Evolutionary conservation across 2,113 vertebrate genomes (phyloP).

Genomic region (Pungitius pungitius): DNA sequence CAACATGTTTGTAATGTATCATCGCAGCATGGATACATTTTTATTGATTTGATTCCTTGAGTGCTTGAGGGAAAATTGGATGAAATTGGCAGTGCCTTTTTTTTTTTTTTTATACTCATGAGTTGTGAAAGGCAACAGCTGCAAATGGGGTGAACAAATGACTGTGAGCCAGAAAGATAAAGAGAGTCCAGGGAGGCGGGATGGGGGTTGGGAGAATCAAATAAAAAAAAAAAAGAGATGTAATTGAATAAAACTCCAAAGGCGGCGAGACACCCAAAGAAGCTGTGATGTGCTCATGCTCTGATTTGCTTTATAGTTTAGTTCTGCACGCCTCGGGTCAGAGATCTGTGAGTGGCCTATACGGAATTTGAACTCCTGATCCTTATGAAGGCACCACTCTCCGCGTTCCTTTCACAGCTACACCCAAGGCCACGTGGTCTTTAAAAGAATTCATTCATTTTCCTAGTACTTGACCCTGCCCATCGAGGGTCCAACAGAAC

Average conservation of each 20-base stretch:
- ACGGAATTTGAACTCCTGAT: conserved; percentile 12
- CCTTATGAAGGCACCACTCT: conserved; percentile 23
- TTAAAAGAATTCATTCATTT: conserved; percentile 19
- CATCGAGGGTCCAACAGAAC: conserved; percentile 2
- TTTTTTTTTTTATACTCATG: background rate
- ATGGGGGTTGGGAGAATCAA: background rate
- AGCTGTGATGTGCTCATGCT: background rate
- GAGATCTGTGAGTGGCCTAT: background rate
- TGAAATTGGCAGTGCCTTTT: conserved; percentile 18
- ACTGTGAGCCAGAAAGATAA: background rate
- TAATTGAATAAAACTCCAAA: background rate
- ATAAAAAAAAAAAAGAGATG: background rate
- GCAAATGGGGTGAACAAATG: background rate
- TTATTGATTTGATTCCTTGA: conserved; percentile 28
- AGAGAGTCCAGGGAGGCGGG: background rate
- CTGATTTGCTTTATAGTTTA: background rate
- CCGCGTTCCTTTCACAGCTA: conserved; percentile 2
- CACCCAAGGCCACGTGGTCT: conserved; percentile 3
- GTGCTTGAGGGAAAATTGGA: conserved; percentile 5
- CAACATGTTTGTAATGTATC: conserved; percentile 1
- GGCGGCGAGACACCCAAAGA: background rate
- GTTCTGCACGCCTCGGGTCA: background rate
- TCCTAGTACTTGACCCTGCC: background rate
- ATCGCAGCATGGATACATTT: background rate
- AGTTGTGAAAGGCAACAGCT: background rate